These are phyloP conservation scores for Saccostrea glomerata DNA, from an alignment of 1,140 invertebrate species.

Conservation along the genomic window DNA sequence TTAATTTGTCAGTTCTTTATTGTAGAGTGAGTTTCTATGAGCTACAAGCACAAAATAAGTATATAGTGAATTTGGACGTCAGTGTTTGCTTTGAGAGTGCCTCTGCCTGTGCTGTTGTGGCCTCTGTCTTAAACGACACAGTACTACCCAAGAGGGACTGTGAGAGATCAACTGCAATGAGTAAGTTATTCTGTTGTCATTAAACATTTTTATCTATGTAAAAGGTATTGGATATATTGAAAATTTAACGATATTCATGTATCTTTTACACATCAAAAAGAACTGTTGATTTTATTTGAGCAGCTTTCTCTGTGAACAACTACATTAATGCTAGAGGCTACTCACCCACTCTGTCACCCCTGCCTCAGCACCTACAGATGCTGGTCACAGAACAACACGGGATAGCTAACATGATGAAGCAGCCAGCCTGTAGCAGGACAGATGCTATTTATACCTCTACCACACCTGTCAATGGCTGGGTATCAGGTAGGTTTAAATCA, in stretches of 20 bases:
- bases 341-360: not conserved
- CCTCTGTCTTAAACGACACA: not conserved
- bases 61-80: constrained; percentile 46
- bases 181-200: not conserved
- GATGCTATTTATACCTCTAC: not conserved
- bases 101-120: constrained; percentile 16
- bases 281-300: not conserved
- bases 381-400: constrained; percentile 37
- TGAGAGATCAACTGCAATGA: constrained; percentile 32
- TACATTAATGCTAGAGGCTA: not conserved
- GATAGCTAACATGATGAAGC: constrained; percentile 37
- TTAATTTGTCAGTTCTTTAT: not conserved
- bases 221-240: not conserved
- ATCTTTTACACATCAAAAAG: not conserved
- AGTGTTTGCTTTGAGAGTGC: constrained; percentile 52
- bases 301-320: constrained; percentile 22
- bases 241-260: not conserved
- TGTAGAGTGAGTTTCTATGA: constrained; percentile 5
- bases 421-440: not conserved
- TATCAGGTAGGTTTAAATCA: not conserved
- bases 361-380: constrained; percentile 21
- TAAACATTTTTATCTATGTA: not conserved
- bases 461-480: constrained; percentile 38
- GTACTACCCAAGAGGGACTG: constrained; percentile 15
- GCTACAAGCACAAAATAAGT: constrained; percentile 32